Base-by-base conservation (phyloP, 2,888 invertebrate species). In the Eupithecia inturbata region DNA sequence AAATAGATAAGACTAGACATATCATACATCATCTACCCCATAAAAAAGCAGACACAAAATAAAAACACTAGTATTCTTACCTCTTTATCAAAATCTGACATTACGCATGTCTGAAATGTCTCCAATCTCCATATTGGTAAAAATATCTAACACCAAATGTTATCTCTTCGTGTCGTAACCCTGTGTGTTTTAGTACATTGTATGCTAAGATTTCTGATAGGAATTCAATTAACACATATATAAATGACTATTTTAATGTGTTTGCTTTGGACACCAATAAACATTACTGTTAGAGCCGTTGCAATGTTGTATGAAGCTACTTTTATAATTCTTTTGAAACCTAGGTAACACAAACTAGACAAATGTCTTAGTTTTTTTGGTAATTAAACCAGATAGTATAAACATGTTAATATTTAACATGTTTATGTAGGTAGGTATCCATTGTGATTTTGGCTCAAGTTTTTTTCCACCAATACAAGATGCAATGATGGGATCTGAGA, bases 171-270 rank as follows among this genome's bases (percentile, higher is more conserved):
- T 14, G 57, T 57, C 57, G 57, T 57, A 57, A 57, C 57, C 14
- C 1, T 26, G 12, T 26, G 26, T 57, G 26, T 26, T 26, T 12
- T 57, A 57, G 57, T 57, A 12, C 57, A 26, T 57, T 57, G 57
- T 57, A 53, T 53, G 49, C 62, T 28, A 31, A 62, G 62, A 62
- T 19, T 62, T 12, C 31, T 36, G 66, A 39, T 76, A 79, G 64
- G 71, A 72, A 68, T 76, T 80, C 81, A 80, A 82, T 82, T 82
- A 81, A 78, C 82, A 82, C 79, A 68, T 68, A 75, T 72, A 79
- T 79, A 81, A 81, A 80, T 74, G 64, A 76, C 77, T 70, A 57
- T 74, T 67, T 77, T 73, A 76, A 79, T 77, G 76, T 78, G 74
- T 82, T 77, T 77, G 74, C 77, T 76, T 80, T 79, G 66, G 77